Evolutionary conservation across 2,888 invertebrate species (phyloP).

Genomic region (Rapana venosa): DNA sequence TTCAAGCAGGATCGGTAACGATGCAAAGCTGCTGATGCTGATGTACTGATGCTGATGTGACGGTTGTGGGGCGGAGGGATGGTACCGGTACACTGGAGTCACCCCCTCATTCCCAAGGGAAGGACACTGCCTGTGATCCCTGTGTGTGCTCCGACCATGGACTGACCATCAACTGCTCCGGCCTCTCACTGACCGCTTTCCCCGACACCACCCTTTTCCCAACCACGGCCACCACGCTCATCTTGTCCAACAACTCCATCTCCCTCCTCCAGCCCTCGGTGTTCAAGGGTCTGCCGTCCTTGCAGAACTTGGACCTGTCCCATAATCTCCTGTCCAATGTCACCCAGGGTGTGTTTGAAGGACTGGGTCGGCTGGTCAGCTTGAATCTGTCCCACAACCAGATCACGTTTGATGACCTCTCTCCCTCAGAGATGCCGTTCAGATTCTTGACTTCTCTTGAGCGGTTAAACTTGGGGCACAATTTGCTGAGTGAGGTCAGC

Average conservation of each 20-base stretch:
- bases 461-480: neutral
- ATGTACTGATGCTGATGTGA: neutral
- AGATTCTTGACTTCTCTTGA: neutral
- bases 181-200: neutral
- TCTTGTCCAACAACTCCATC: conserved; percentile 31
- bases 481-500: neutral
- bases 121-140: neutral
- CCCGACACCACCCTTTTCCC: neutral
- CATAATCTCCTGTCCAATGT: conserved; percentile 23
- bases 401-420: neutral
- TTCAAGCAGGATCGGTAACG: too few relatives aligned
- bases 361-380: neutral
- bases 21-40: neutral
- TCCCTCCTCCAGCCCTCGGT: conserved; percentile 5
- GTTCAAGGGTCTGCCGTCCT: conserved; percentile 11
- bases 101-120: neutral
- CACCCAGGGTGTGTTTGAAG: conserved; percentile 15
- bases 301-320: conserved; percentile 34
- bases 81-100: neutral
- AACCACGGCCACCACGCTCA: neutral
- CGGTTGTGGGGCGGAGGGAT: neutral
- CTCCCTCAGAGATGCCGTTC: neutral
- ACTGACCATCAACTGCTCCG: conserved; percentile 17
- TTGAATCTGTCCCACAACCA: conserved; percentile 37
- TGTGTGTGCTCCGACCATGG: neutral